phyloP scores from a whole-genome alignment of 2,113 vertebrate species.

The Dasypus novemcinctus region DNA sequence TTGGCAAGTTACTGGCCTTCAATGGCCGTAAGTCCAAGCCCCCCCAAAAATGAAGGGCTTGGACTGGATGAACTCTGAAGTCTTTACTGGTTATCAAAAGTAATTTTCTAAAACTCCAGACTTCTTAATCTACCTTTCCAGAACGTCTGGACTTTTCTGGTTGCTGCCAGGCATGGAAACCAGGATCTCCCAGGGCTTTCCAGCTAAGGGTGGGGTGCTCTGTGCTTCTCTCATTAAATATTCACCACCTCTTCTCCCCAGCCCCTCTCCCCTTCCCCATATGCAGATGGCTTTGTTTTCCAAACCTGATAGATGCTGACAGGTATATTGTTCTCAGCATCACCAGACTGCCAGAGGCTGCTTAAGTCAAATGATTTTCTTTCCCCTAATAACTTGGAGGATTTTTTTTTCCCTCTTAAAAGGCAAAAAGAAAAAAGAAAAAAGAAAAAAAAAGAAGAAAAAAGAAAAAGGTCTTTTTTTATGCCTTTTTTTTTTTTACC shows the following conservation, averaged over 20 bases:
- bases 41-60: neutral
- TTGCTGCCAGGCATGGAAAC: neutral
- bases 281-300: slow-evolving; percentile 78
- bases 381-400: slow-evolving; percentile 71
- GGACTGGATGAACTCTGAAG: neutral
- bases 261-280: slow-evolving; percentile 40
- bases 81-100: neutral
- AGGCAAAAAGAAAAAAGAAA: slow-evolving; percentile 39
- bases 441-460: slow-evolving; percentile 24
- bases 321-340: slow-evolving; percentile 69
- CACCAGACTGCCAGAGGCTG: slow-evolving; percentile 71
- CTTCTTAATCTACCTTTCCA: neutral
- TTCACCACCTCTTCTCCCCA: slow-evolving; percentile 41
- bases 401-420: slow-evolving; percentile 59
- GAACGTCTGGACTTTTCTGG: neutral
- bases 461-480: neutral
- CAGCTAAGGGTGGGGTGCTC: neutral
- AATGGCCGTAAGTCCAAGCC: neutral
- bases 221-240: neutral
- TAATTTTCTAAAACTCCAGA: neutral
- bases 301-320: slow-evolving; percentile 65
- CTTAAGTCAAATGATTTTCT: slow-evolving; percentile 69
- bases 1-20: slow-evolving; percentile 5
- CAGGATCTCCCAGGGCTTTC: neutral
- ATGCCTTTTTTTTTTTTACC: slow-evolving; percentile 39